phyloP scores from a whole-genome alignment of 2,888 invertebrate species.

The Galeruca laticollis region DNA sequence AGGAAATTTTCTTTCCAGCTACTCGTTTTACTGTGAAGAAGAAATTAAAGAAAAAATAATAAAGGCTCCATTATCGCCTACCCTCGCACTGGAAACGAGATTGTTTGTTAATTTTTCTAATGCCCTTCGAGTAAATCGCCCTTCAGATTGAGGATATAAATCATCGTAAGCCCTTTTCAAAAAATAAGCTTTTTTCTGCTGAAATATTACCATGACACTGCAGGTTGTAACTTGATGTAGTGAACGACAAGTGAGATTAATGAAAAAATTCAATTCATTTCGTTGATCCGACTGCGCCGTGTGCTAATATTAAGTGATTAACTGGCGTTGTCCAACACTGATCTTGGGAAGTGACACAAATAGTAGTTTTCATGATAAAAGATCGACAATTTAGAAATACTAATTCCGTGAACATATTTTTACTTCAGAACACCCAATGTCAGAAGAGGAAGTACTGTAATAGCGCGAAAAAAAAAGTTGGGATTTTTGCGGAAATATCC shows the following conservation, averaged over 20 bases:
- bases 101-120: slow-evolving; percentile 39
- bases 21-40: slow-evolving; percentile 24
- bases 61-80: slow-evolving; percentile 30
- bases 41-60: slow-evolving; percentile 30
- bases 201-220: slow-evolving; percentile 44
- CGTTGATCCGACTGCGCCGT: slow-evolving; percentile 39
- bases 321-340: slow-evolving; percentile 4
- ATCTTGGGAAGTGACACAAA: not conserved
- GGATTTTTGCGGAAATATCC: too few relatives aligned
- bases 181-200: slow-evolving; percentile 43
- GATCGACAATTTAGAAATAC: not conserved
- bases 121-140: slow-evolving; percentile 31
- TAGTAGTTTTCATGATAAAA: not conserved
- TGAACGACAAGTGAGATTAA: slow-evolving; percentile 56
- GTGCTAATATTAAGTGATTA: slow-evolving; percentile 42
- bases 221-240: slow-evolving; percentile 49
- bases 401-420: not conserved
- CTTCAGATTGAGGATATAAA: slow-evolving; percentile 28
- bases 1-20: slow-evolving; percentile 16
- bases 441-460: too few relatives aligned
- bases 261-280: slow-evolving; percentile 58
- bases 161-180: slow-evolving; percentile 32
- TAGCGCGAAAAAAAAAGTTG: too few relatives aligned
- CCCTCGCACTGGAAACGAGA: slow-evolving; percentile 27
- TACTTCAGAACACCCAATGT: too few relatives aligned